Percentiles rank a stretch among this genome's conserved stretches.
Conservation (phyloP, 2,888 invertebrate genomes). For the Caenorhabditis sp. region DNA sequence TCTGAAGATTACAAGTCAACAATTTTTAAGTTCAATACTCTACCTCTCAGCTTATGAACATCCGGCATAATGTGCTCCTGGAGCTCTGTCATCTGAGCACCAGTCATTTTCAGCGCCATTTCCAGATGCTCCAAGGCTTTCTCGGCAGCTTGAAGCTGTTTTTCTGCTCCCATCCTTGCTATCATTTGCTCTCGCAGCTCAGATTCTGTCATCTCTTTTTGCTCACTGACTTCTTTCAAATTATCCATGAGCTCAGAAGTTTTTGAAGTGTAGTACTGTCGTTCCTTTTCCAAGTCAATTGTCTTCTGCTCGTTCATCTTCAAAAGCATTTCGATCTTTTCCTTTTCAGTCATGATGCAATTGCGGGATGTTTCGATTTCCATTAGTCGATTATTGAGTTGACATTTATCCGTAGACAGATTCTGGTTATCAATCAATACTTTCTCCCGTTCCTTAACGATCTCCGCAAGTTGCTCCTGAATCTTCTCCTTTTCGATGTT, state of each 20-base stretch:
- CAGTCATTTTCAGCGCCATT: conserved; percentile 79
- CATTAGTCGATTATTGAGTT: conserved; percentile 76
- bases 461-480: conserved; percentile 76
- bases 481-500: conserved; percentile 80
- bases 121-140: conserved; percentile 80
- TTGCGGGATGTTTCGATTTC: conserved; percentile 80
- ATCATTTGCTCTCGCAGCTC: conserved; percentile 80
- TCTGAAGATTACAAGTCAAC: too few relatives aligned
- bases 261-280: conserved; percentile 80
- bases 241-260: conserved; percentile 80
- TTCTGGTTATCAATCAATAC: conserved; percentile 80
- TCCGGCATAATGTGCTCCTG: conserved; percentile 81
- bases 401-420: conserved; percentile 79
- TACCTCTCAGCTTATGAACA: conserved; percentile 81
- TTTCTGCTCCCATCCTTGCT: conserved; percentile 80
- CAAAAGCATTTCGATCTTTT: conserved; percentile 79
- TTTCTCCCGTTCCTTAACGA: conserved; percentile 77
- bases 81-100: conserved; percentile 77
- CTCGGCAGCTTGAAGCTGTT: conserved; percentile 72
- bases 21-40: too few relatives aligned
- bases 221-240: conserved; percentile 80
- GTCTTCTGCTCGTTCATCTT: conserved; percentile 79
- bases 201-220: conserved; percentile 81
- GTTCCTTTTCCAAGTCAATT: conserved; percentile 80
- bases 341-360: conserved; percentile 79